Base-by-base conservation (phyloP, 2,113 vertebrate genomes). In the Lepus timidus region DNA sequence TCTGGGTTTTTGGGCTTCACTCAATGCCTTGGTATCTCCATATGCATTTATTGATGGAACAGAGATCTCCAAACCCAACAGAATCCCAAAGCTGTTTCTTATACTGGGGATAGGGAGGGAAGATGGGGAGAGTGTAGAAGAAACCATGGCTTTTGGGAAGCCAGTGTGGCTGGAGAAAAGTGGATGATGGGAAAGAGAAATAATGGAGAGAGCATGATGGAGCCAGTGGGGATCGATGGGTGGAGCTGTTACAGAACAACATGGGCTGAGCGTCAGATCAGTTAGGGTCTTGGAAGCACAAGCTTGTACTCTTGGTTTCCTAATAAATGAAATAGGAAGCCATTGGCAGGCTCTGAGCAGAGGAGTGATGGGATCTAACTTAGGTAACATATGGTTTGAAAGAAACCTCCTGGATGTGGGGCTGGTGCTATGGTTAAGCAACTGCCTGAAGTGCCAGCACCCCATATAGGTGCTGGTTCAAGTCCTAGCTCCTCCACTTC, bases 11-110 rank as follows among this genome's bases (percentile, higher is more conserved):
- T 25, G 20, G 51, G 39, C 29, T 90, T 94, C 23, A 17, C 16
- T 94, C 5, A 29, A 29, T 68, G 87, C 61, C 51, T 76, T 71
- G 39, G 44, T 39, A 70, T 61, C 13, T 14, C 36, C 64, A 67
- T n/a, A 61, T 39, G 31, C 61, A 68, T 61, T 84, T 61, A 61
- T 49, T 68, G 70, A 83, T 83, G 61, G 29, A 93, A 82, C 29
- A 29, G 84, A 90, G 64, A 55, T 68, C 39, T 85, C 71, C 76
- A 29, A 94, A 70, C 17, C 70, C 84, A 89, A 51, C 80, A 39
- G 51, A 83, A 27, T 36, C 9, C 3, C 70, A 27, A 70, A 80
- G 27, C 51, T 61, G 51, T 55, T 80, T 51, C 29, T 93, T 76
- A 61, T 9, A 75, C 17, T 31, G 61, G 33, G 29, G 29, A 51